Conservation (phyloP, 2,888 invertebrate species). For the Plebejus anna region DNA sequence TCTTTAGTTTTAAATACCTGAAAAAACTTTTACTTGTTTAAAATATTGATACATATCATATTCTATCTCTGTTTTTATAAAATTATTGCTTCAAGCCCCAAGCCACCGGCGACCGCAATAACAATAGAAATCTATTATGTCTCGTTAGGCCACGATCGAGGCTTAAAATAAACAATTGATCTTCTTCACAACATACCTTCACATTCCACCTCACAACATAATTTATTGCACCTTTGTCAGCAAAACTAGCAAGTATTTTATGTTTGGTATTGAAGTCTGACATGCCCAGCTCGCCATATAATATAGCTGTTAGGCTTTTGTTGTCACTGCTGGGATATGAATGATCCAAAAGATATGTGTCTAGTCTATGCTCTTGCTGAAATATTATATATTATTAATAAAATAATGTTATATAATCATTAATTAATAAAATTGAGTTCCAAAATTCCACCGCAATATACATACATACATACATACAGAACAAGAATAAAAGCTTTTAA, state of each 20-base stretch:
- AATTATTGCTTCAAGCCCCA: no score
- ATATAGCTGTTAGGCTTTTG: slow-evolving; percentile 84
- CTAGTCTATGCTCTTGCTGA: slow-evolving; percentile 66
- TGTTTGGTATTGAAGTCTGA: slow-evolving; percentile 87
- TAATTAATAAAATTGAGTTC: not conserved
- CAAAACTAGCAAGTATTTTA: slow-evolving; percentile 82
- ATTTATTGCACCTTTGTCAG: slow-evolving; percentile 85
- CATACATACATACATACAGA: no score
- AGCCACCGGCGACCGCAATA: no score
- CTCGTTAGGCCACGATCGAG: no score
- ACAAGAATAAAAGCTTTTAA: no score
- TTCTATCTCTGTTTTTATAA: no score
- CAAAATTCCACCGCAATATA: no score
- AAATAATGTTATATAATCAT: not conserved
- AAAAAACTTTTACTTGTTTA: not conserved
- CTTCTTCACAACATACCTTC: slow-evolving; percentile 73
- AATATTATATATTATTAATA: slow-evolving; percentile 34
- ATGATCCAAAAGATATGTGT: slow-evolving; percentile 90
- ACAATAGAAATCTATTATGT: no score
- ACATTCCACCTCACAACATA: slow-evolving; percentile 95
- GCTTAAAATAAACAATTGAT: no score
- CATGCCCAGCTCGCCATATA: slow-evolving; percentile 95
- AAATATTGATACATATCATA: not conserved
- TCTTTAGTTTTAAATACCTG: not conserved
- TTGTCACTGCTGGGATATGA: slow-evolving; percentile 89